Evolutionary conservation across 2,888 invertebrate genomes (phyloP).

Genomic region (Mythimna loreyi): DNA sequence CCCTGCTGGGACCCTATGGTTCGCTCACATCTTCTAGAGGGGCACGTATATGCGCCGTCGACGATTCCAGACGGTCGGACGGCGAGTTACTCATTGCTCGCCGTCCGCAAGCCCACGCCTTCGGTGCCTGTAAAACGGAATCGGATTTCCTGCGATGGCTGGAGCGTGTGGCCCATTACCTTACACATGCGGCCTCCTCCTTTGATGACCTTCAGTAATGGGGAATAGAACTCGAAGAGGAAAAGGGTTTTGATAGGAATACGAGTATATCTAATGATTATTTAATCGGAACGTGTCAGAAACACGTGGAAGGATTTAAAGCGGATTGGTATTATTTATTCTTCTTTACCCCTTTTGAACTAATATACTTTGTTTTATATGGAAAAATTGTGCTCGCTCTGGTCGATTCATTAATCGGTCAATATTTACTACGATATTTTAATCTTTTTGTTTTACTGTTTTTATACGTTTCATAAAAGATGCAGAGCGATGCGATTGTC

Average conservation of each 20-base stretch:
- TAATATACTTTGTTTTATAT: conserved; percentile 3
- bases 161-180: no score
- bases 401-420: conserved; percentile 6
- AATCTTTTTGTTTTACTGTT: not conserved
- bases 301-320: conserved; percentile 7
- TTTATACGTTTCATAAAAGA: not conserved
- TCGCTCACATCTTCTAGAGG: no score
- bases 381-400: not conserved
- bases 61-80: no score
- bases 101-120: no score
- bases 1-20: no score
- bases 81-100: no score
- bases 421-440: conserved; percentile 17
- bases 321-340: conserved; percentile 9
- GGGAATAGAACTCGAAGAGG: no score
- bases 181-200: no score
- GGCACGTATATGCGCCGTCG: no score
- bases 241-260: not conserved
- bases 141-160: no score
- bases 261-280: not conserved
- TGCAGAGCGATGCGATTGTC: not conserved
- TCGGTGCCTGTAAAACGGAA: no score
- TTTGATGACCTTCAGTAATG: no score
- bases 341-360: conserved; percentile 11
- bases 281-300: not conserved